These are phyloP conservation scores for Chaetorhynchus papuensis DNA, from an alignment of 2,113 vertebrate genomes.

Conservation along the genomic window DNA sequence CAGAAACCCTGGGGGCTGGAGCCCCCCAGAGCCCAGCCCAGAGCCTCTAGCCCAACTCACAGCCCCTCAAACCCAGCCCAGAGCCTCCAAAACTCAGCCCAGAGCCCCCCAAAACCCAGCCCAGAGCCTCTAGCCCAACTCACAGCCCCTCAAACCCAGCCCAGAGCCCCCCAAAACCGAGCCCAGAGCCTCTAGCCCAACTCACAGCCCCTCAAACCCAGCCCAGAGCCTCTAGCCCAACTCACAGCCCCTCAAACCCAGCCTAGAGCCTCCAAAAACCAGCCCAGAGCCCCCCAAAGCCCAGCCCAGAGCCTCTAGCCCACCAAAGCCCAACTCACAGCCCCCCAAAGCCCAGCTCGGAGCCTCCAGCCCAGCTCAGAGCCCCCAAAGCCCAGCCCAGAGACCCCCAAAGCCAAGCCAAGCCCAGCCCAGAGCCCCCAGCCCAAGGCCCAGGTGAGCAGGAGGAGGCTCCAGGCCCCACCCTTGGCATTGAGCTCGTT, in stretches of 20 bases:
- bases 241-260: background rate
- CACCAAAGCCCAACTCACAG: too few relatives aligned
- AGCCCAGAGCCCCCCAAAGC: background rate
- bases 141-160: too few relatives aligned
- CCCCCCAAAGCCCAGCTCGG: background rate
- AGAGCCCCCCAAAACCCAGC: background rate
- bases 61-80: background rate
- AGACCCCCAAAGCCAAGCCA: background rate
- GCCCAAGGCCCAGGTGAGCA: accelerated
- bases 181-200: background rate
- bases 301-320: too few relatives aligned
- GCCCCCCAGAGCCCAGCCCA: background rate
- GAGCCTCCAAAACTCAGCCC: background rate
- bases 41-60: background rate
- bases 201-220: background rate
- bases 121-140: too few relatives aligned
- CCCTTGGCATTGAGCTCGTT: conserved; percentile 98
- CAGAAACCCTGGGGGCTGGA: background rate
- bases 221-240: background rate
- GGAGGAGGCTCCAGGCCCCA: background rate
- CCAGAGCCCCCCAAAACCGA: background rate
- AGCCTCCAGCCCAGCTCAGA: background rate
- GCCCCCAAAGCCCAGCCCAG: background rate
- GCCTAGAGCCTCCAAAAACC: background rate
- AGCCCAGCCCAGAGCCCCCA: background rate